Percentiles rank a stretch among this genome's conserved stretches.
Conservation (phyloP, 2,113 vertebrate genomes). For the Tyrannus savana region DNA sequence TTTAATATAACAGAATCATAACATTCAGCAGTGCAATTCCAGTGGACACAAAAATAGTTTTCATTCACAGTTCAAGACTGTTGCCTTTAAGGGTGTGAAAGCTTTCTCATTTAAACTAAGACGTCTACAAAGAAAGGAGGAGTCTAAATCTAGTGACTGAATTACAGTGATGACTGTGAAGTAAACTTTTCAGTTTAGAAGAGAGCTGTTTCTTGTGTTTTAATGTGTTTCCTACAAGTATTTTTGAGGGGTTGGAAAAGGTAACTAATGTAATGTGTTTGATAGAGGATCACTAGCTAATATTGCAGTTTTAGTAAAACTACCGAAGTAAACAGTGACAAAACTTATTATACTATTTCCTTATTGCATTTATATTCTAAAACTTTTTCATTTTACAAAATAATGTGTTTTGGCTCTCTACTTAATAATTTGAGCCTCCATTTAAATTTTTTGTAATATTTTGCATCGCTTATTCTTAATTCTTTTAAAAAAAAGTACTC, state of each 20-base stretch:
- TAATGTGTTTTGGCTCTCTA: not conserved
- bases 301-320: not conserved
- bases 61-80: not conserved
- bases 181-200: not conserved
- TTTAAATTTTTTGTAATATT: not conserved
- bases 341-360: not conserved
- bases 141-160: not conserved
- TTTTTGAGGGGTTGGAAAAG: not conserved
- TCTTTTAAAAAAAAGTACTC: not conserved
- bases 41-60: not conserved
- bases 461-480: not conserved
- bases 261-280: not conserved
- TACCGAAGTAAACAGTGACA: not conserved
- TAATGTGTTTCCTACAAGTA: not conserved
- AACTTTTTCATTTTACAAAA: not conserved
- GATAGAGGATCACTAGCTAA: not conserved
- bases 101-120: not conserved
- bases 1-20: not conserved
- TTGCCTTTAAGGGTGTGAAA: not conserved
- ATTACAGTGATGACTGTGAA: not conserved
- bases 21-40: not conserved
- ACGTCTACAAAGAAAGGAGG: not conserved
- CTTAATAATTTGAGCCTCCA: not conserved
- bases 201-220: not conserved
- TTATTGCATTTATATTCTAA: not conserved